Evolutionary conservation across 1,140 invertebrate genomes (phyloP).

Genomic region (Rhopalosiphum maidis): DNA sequence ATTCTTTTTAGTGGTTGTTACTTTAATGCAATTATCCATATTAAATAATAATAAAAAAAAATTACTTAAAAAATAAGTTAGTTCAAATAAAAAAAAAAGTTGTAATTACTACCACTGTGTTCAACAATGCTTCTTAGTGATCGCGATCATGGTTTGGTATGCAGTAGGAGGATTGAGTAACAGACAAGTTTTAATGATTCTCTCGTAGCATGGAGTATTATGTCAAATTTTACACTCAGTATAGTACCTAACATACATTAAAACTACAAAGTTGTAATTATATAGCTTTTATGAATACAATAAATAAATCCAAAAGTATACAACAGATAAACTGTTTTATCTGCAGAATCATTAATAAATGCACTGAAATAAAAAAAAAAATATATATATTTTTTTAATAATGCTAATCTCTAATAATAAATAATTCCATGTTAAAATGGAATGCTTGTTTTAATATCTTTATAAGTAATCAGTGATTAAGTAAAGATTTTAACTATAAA

Average conservation of each 20-base stretch:
- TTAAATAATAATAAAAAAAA: no score
- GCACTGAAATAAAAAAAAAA: not conserved
- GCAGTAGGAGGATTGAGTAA: no score
- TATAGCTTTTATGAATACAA: not conserved
- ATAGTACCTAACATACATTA: not conserved
- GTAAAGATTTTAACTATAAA: not conserved
- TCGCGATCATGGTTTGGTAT: no score
- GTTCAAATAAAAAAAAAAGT: no score
- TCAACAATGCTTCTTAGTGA: no score
- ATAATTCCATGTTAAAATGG: not conserved
- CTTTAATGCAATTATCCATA: no score
- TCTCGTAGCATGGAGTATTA: not conserved
- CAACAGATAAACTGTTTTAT: not conserved
- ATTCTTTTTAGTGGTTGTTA: no score
- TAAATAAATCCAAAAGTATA: not conserved
- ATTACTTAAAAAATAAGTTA: no score
- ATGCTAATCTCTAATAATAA: not conserved
- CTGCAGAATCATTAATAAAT: not conserved
- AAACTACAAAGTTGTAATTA: not conserved
- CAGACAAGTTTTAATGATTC: no score
- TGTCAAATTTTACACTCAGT: not conserved
- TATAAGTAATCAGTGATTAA: not conserved
- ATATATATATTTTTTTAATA: not conserved
- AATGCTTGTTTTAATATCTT: not conserved
- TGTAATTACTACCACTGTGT: no score